A percentile compares a stretch with the other conserved stretches of the same genome.
phyloP scores from a whole-genome alignment of 2,888 invertebrate genomes.

The Chloromyia formosa region DNA sequence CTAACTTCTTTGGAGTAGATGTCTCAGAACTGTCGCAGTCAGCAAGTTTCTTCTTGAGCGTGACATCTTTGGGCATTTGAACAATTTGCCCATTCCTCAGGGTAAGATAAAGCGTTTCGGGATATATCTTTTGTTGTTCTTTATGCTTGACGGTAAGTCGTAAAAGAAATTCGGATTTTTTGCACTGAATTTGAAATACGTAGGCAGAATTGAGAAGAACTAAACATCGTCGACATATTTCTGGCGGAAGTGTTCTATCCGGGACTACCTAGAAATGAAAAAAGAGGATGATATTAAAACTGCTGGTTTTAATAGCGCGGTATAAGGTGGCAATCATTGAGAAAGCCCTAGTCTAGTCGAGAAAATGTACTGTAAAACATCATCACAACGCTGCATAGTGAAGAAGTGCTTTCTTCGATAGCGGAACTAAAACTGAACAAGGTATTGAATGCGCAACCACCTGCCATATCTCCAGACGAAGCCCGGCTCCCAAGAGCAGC shows the following conservation, averaged over 20 bases:
- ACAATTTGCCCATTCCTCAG: slow-evolving; percentile 21
- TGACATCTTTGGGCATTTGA: slow-evolving; percentile 22
- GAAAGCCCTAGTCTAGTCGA: too few relatives aligned
- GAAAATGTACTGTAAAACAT: too few relatives aligned
- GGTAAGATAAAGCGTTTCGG: background rate
- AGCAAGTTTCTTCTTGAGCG: background rate
- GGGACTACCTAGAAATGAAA: slow-evolving; percentile 9
- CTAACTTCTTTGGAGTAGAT: too few relatives aligned
- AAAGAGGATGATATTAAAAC: background rate
- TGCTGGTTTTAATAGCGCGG: too few relatives aligned
- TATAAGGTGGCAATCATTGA: too few relatives aligned
- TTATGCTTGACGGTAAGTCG: slow-evolving; percentile 17
- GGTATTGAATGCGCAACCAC: too few relatives aligned
- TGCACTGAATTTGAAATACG: slow-evolving; percentile 26
- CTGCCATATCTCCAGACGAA: too few relatives aligned
- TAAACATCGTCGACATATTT: slow-evolving; percentile 28
- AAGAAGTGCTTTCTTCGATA: too few relatives aligned
- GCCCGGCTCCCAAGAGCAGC: too few relatives aligned
- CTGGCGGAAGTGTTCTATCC: slow-evolving; percentile 24
- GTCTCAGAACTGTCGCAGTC: too few relatives aligned
- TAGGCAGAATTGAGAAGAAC: slow-evolving; percentile 22
- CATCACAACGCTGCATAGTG: too few relatives aligned
- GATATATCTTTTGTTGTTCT: background rate
- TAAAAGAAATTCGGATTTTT: slow-evolving; percentile 21
- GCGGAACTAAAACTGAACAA: too few relatives aligned